These are phyloP conservation scores for Bufo bufo DNA, from an alignment of 2,113 vertebrate genomes.

Conservation along the genomic window DNA sequence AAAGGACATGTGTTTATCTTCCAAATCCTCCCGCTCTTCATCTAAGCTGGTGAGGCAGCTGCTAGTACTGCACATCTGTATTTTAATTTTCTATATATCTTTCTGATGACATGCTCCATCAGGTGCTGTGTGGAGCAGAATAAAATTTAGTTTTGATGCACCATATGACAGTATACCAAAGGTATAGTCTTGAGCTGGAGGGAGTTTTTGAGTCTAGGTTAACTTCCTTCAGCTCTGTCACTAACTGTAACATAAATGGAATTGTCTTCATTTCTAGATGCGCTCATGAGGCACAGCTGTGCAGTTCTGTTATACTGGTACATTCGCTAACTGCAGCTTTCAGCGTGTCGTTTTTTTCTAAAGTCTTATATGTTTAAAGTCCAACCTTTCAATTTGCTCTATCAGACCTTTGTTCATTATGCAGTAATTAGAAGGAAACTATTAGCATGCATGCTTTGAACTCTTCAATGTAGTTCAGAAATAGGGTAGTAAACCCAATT, in stretches of 20 bases:
- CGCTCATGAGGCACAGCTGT: neutral
- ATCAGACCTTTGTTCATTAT: conserved; percentile 74
- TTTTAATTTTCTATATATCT: too few species aligned
- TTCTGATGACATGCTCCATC: neutral
- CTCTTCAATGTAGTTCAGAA: conserved; percentile 75
- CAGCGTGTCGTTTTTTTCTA: conserved; percentile 65
- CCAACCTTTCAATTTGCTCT: conserved; percentile 73
- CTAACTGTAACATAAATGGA: neutral
- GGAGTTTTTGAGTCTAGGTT: neutral
- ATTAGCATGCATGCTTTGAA: conserved; percentile 76
- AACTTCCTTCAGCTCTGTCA: neutral
- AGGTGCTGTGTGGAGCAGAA: neutral
- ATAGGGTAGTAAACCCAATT: conserved; percentile 74
- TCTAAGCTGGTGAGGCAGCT: too few species aligned
- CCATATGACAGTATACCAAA: neutral
- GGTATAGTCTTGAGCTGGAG: neutral
- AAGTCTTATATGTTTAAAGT: conserved; percentile 67
- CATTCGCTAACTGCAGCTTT: conserved; percentile 15
- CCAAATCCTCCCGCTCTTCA: too few species aligned
- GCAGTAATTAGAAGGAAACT: conserved; percentile 75
- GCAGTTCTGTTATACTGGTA: neutral
- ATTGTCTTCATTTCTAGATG: neutral
- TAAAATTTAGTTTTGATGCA: neutral
- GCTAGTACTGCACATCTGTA: too few species aligned
- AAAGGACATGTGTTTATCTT: too few species aligned